Base-by-base conservation (phyloP, 2,888 invertebrate species). In the Cantharis rustica region DNA sequence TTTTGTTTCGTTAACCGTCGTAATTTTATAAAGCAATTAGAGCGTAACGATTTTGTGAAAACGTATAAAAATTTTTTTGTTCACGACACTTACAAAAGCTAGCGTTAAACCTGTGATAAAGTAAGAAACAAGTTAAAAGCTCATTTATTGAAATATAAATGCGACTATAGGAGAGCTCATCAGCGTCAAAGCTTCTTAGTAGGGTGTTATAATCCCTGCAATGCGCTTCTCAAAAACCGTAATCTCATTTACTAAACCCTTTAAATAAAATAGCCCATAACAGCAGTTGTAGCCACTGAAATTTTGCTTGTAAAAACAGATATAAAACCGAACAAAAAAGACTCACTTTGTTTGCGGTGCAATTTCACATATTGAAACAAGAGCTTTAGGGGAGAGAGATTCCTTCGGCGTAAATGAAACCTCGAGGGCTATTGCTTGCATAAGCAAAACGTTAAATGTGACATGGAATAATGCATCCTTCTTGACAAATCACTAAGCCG, bases 231-330 rank as follows among this genome's bases (percentile, higher is more conserved):
- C 75, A 77, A 75, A 75, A 77, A 77, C 75, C 72, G 75, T 72
- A 61, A 77, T 75, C 75, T 77, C 75, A 75, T 77, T 77, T 75
- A 75, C 72, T 71, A 72, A 75, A 75, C 77, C 75, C 77, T 75
- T 77, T 77, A 73, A 77, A 77, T 77, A 75, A 77, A 75, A 75
- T 73, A 75, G 75, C 66, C 77, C 72, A 71, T 77, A 77, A 77
- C 75, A 72, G 72, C 72, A 66, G 75, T 75, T 63, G 74, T 77
- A 75, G 69, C 77, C 75, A 68, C 77, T 72, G 72, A 68, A 69
- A 74, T 72, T 71, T 71, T 69, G 74, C 77, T 75, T 77, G 77
- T 77, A 77, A 74, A 77, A 77, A 74, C 72, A 71, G 72, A 77
- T 71, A 77, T 77, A 77, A 77, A 77, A 69, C 68, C 71, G 27